Percentiles rank a stretch among this genome's conserved stretches.
Evolutionary conservation across 1,140 invertebrate genomes (phyloP).

Genomic region (Steinernema khuongi): DNA sequence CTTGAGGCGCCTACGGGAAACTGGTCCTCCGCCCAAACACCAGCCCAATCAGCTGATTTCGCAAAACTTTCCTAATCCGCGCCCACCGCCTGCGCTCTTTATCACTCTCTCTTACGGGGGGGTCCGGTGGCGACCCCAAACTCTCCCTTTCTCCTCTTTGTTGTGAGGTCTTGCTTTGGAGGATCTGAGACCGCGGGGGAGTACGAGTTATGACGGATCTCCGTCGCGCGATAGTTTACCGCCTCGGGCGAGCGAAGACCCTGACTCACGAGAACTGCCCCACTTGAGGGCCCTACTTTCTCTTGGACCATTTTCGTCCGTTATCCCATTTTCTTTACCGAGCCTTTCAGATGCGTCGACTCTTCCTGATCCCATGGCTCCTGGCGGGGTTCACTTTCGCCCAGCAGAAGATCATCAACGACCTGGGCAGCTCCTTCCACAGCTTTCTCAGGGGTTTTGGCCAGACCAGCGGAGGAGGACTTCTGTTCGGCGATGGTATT

Average conservation of each 20-base stretch:
- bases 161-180: not conserved
- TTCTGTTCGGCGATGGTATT: not conserved
- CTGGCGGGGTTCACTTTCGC: not conserved
- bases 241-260: not conserved
- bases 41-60: slow-evolving; percentile 5
- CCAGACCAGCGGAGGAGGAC: not conserved
- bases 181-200: not conserved
- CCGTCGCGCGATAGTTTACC: not conserved
- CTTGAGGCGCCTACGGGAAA: not conserved
- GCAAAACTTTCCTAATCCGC: not conserved
- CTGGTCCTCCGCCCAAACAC: slow-evolving; percentile 7
- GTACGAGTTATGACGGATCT: not conserved
- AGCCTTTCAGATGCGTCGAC: not conserved
- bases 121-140: not conserved
- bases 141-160: not conserved
- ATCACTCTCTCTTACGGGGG: not conserved
- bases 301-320: not conserved
- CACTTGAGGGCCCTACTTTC: not conserved
- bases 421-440: not conserved
- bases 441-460: not conserved
- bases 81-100: not conserved
- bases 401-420: not conserved
- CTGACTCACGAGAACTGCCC: not conserved
- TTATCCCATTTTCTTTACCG: not conserved
- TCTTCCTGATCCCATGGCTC: not conserved